A percentile compares a stretch with the other conserved stretches of the same genome.
Conservation (phyloP, 2,797 vertebrate genomes). For the Serranus cabrilla region DNA sequence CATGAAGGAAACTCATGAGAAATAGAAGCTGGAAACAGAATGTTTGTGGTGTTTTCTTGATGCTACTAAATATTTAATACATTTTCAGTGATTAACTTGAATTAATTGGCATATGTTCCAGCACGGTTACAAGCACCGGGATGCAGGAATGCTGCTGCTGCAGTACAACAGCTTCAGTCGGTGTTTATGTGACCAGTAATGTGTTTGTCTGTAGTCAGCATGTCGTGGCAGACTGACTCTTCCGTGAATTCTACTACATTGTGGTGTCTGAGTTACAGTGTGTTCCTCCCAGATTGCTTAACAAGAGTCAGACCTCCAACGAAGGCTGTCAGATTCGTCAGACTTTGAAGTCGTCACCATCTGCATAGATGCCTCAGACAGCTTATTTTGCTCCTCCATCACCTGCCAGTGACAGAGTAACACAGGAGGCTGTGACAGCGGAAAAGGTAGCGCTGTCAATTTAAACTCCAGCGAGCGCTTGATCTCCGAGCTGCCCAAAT, state of each 20-base stretch:
- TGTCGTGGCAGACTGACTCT: slow-evolving; percentile 41
- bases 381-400: slow-evolving; percentile 71
- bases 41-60: not conserved
- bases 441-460: slow-evolving; percentile 78
- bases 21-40: too few relatives aligned
- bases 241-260: slow-evolving; percentile 24
- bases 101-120: not conserved
- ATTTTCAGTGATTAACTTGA: not conserved
- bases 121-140: not conserved
- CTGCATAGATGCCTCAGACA: slow-evolving; percentile 75
- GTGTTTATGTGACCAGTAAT: slow-evolving; percentile 15
- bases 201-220: slow-evolving; percentile 16
- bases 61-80: too few relatives aligned
- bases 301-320: slow-evolving; percentile 71
- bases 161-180: not conserved
- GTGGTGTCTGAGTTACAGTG: slow-evolving; percentile 24
- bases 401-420: slow-evolving; percentile 71
- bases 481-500: slow-evolving; percentile 72
- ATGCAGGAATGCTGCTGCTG: not conserved
- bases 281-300: slow-evolving; percentile 53
- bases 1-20: not conserved
- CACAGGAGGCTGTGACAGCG: slow-evolving; percentile 71
- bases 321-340: slow-evolving; percentile 68
- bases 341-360: slow-evolving; percentile 75
- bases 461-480: slow-evolving; percentile 67